Base-by-base conservation (phyloP, 2,113 vertebrate species). In the Actenoides hombroni region DNA sequence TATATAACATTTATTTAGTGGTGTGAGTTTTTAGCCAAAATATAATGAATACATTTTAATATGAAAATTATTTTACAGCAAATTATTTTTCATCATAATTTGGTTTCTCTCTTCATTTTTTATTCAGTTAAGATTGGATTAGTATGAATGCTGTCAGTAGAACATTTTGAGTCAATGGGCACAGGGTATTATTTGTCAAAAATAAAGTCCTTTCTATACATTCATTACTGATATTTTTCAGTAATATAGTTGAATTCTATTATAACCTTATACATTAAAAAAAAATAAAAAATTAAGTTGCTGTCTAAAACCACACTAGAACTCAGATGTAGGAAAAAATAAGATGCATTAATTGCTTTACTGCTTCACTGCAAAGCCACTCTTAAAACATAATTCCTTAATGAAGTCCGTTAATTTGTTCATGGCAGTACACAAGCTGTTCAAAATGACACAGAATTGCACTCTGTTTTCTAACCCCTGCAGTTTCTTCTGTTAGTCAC, bases 351-450 rank as follows among this genome's bases (percentile, higher is more conserved):
- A 98, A 98, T 98, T 98, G 98, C 97, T 98, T 98, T 98, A 96
- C 96, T 98, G 98, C 98, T 97, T 97, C 97, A 97, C 96, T 91
- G 95, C 97, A 98, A 98, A 98, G 97, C 97, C 96, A 95, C 97
- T 98, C 97, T 98, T 98, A 98, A 98, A 98, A 98, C 95, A 98
- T 98, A 98, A 98, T 98, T 98, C 97, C 97, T 98, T 98, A 98
- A 98, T 98, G 98, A 98, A 98, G 98, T 98, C 98, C 92, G 98
- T 98, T 98, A 98, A 98, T 98, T 98, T 98, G 98, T 98, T 98
- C 98, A 97, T 98, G 97, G 98, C 97, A 98, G 97, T 98, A 98
- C 98, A 97, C 98, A 98, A 98, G 98, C 98, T 98, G 98, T 98
- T 98, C 98, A 98, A 97, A 98, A 98, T 98, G 98, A 98, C 98